phyloP scores from a whole-genome alignment of 2,113 vertebrate genomes.

The Murina feae region DNA sequence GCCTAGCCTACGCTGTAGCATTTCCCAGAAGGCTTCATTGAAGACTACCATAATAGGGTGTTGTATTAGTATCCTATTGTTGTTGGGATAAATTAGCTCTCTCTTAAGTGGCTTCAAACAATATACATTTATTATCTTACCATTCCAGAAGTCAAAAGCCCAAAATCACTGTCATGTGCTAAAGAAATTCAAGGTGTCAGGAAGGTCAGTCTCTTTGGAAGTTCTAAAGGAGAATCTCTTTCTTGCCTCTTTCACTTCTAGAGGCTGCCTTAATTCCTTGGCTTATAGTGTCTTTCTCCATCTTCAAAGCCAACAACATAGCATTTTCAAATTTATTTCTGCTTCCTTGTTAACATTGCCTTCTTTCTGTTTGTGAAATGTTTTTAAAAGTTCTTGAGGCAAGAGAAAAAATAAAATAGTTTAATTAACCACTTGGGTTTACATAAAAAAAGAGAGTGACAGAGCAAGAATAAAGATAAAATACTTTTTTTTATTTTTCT shows the following conservation, averaged over 20 bases:
- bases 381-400: neutral
- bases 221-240: no score
- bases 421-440: neutral
- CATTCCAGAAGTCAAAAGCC: neutral
- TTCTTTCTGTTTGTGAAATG: neutral
- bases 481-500: neutral
- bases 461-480: neutral
- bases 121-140: neutral
- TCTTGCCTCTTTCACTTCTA: neutral
- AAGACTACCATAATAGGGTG: neutral
- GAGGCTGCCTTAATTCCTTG: neutral
- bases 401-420: neutral
- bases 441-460: neutral
- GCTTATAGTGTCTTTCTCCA: neutral
- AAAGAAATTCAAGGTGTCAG: neutral
- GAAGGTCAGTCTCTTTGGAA: no score
- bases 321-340: neutral
- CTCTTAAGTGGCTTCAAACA: neutral
- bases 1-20: neutral
- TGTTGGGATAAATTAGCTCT: neutral
- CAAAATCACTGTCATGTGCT: neutral
- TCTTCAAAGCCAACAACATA: neutral
- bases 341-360: neutral
- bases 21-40: neutral
- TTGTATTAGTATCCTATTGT: neutral